Evolutionary conservation across 2,888 invertebrate genomes (phyloP).

Genomic region (Orchestes rusci): DNA sequence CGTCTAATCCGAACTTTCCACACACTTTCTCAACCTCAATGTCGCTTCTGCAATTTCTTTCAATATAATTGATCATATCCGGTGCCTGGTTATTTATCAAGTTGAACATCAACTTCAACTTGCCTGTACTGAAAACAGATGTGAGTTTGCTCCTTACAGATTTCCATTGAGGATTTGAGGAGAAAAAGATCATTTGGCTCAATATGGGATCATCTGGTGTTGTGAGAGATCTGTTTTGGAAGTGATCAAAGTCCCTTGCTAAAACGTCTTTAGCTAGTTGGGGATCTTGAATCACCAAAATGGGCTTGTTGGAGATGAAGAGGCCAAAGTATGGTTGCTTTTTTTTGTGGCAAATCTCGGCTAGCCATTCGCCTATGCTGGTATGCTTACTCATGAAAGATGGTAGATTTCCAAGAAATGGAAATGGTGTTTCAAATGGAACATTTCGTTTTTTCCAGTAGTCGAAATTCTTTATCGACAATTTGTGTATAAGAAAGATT

Average conservation of each 20-base stretch:
- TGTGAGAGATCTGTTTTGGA: conserved; percentile 44
- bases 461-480: too few relatives aligned
- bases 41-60: too few relatives aligned
- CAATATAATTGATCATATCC: conserved; percentile 11
- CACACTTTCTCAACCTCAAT: conserved; percentile 32
- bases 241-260: conserved; percentile 46
- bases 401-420: too few relatives aligned
- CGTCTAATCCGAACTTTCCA: conserved; percentile 43
- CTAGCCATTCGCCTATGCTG: too few relatives aligned
- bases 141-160: too few relatives aligned
- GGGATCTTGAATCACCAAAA: conserved; percentile 44
- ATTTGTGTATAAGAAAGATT: too few relatives aligned
- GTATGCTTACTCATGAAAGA: too few relatives aligned
- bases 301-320: conserved; percentile 46
- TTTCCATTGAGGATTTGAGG: conserved; percentile 50
- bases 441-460: too few relatives aligned
- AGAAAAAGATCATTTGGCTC: conserved; percentile 42
- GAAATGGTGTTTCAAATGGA: too few relatives aligned
- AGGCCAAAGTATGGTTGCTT: too few relatives aligned
- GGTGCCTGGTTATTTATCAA: conserved; percentile 38
- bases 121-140: conserved; percentile 53
- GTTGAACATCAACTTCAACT: conserved; percentile 49
- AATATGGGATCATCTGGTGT: too few relatives aligned
- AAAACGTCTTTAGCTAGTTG: conserved; percentile 45
- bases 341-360: too few relatives aligned